phyloP scores from a whole-genome alignment of 2,888 invertebrate species.

The Toxonevra muliebris region DNA sequence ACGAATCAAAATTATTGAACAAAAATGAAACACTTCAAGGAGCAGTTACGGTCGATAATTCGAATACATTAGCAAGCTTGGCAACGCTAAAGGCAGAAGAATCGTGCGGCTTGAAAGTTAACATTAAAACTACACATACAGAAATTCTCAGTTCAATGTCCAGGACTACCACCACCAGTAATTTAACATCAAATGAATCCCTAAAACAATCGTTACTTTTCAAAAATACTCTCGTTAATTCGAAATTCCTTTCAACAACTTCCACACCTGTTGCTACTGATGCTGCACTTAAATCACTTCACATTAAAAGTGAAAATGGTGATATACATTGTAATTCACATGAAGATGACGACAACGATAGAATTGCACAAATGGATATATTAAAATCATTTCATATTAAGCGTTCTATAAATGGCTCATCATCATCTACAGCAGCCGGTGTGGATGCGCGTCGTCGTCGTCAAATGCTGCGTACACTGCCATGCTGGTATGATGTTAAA shows the following conservation, averaged over 20 bases:
- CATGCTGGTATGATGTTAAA: conserved; percentile 64
- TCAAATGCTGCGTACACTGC: conserved; percentile 46
- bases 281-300: conserved; percentile 12
- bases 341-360: conserved; percentile 20
- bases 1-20: too few relatives aligned
- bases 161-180: too few relatives aligned
- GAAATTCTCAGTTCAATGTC: too few relatives aligned
- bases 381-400: conserved; percentile 13
- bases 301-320: conserved; percentile 15
- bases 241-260: neutral
- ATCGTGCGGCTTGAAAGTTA: too few relatives aligned
- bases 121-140: too few relatives aligned
- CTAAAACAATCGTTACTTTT: neutral
- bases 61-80: too few relatives aligned
- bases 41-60: too few relatives aligned
- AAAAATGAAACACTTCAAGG: too few relatives aligned
- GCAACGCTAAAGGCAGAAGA: too few relatives aligned
- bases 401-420: neutral
- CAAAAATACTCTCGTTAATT: neutral
- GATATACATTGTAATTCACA: conserved; percentile 1
- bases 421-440: neutral
- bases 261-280: neutral
- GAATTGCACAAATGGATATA: conserved; percentile 29
- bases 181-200: too few relatives aligned
- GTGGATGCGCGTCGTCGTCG: neutral